Evolutionary conservation across 2,113 vertebrate genomes (phyloP), one percentile per base, ranked within the genome.

Genomic region (Ctenomys sociabilis): DNA sequence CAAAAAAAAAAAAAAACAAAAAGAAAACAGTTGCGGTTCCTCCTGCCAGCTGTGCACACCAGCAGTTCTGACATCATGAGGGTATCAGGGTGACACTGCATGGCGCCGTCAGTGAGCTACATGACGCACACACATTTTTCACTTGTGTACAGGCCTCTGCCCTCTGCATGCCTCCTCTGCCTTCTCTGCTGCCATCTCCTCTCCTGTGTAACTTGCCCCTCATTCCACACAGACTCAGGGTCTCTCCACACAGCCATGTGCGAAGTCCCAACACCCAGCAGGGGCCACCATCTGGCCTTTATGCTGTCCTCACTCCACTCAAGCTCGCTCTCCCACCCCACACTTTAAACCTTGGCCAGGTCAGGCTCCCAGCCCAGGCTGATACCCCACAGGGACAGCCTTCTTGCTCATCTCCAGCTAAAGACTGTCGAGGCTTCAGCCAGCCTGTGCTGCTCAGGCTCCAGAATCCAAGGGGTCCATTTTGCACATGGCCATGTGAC

Each of bases 321-420:
- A 54, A 30, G 66, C 7, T 16, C 12, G 22, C 5, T 26, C 9
- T 13, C n/a, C 30, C 0, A 35, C 6, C n/a, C 37, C 30, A n/a
- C 19, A 28, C 30, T 68, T n/a, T 78, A 45, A 45, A 2, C 43
- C 40, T 45, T 49, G 73, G 2, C 16, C 28, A 43, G 40, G 11
- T 77, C 73, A 49, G 26, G 10, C 22, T 37, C 59, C 22, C 63
- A 7, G 57, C 7, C 54, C n/a, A 77, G 17, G 70, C 28, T 52
- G 7, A 26, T 3, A 12, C 16, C 14, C 32, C 40, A 2, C 3
- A 12, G 5, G 30, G 6, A 24, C 3, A 24, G 52, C 21, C 19
- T 82, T 43, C 30, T 73, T 5, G 1, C 37, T 7, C 21, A 5
- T 13, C 0, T 8, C 22, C 16, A 11, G 77, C 7, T 68, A 81